These are phyloP conservation scores for Silurus glanis DNA, from an alignment of 2,113 vertebrate genomes.

Conservation along the genomic window DNA sequence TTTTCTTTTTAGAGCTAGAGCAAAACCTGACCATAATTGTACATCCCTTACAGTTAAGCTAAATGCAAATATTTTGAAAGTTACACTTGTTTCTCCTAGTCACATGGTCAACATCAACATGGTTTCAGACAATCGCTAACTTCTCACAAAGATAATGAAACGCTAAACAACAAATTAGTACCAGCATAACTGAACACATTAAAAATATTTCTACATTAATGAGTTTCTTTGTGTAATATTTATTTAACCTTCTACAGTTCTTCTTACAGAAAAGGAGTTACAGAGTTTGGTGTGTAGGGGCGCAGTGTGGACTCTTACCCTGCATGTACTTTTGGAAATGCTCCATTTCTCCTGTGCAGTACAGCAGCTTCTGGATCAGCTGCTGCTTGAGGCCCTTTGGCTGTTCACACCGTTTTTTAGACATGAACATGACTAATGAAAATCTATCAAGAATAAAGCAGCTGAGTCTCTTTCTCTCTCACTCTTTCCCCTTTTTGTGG, in stretches of 20 bases:
- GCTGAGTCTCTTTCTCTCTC: not conserved
- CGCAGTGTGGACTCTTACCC: slow-evolving; percentile 56
- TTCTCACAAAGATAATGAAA: not conserved
- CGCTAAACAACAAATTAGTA: not conserved
- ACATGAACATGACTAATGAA: slow-evolving; percentile 24
- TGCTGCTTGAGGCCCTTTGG: slow-evolving; percentile 19
- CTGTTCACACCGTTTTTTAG: not conserved
- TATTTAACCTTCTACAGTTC: not conserved
- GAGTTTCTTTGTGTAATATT: not conserved
- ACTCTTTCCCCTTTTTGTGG: not conserved
- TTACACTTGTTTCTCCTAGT: not conserved
- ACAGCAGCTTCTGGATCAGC: slow-evolving; percentile 49
- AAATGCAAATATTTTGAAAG: not conserved
- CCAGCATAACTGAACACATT: not conserved
- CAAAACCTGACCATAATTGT: not conserved
- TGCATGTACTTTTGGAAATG: slow-evolving; percentile 62
- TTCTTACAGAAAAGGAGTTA: not conserved
- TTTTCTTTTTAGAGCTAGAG: not conserved
- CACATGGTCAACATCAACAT: not conserved
- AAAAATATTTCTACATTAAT: not conserved
- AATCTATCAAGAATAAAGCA: not conserved
- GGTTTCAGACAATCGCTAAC: not conserved
- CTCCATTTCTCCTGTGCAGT: slow-evolving; percentile 69
- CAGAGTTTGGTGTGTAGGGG: not conserved
- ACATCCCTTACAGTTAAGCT: not conserved